Evolutionary conservation across 2,888 invertebrate species (phyloP).

Genomic region (Hirtodrosophila histrioides): DNA sequence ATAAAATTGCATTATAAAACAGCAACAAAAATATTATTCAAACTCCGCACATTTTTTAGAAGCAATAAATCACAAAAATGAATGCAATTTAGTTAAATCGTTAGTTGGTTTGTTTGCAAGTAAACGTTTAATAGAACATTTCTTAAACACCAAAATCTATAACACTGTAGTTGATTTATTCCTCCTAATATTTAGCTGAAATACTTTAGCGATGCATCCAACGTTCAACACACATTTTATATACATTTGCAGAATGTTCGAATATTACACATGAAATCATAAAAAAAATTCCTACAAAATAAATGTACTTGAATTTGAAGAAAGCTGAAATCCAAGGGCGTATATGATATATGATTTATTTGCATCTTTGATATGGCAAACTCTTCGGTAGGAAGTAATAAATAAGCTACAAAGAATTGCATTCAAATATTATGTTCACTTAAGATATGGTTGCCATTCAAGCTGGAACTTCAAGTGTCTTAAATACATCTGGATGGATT

Average conservation of each 20-base stretch:
- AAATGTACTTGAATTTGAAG: not conserved
- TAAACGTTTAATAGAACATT: slow-evolving; percentile 25
- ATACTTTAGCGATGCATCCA: slow-evolving; percentile 30
- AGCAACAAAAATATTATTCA: slow-evolving; percentile 25
- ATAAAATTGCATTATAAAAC: slow-evolving; percentile 32
- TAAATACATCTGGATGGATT: not conserved
- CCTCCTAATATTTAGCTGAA: slow-evolving; percentile 1
- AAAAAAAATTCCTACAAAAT: too few relatives aligned
- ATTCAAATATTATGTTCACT: too few relatives aligned
- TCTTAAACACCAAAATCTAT: slow-evolving; percentile 23
- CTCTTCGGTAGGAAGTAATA: too few relatives aligned
- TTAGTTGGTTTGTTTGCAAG: slow-evolving; percentile 46
- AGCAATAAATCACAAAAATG: slow-evolving; percentile 20
- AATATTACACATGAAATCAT: not conserved
- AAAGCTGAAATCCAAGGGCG: not conserved
- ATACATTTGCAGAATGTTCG: not conserved
- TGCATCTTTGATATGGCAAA: too few relatives aligned
- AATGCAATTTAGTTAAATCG: slow-evolving; percentile 37
- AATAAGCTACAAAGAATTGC: too few relatives aligned
- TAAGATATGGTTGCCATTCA: not conserved
- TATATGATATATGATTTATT: too few relatives aligned
- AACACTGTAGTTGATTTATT: slow-evolving; percentile 23
- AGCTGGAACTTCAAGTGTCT: not conserved
- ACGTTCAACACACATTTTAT: slow-evolving; percentile 9
- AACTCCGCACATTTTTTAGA: slow-evolving; percentile 37